Conservation (phyloP, 2,888 invertebrate species). For the Drosophila cyrtoloma region DNA sequence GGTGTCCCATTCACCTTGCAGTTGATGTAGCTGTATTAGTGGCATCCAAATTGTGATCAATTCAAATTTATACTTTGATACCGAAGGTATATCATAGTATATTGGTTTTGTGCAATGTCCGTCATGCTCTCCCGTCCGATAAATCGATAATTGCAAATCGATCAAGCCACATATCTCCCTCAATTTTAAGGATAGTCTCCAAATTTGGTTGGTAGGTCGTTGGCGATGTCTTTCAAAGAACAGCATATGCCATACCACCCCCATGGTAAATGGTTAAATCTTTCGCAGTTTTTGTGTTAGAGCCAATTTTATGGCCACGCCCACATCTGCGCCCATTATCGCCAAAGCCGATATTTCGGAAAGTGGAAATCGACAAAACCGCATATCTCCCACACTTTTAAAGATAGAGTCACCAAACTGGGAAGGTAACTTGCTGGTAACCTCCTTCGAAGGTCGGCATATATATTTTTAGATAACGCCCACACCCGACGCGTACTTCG, state of each 20-base stretch:
- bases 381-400: background rate
- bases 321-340: no score
- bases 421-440: background rate
- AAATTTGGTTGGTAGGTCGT: no score
- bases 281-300: no score
- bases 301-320: no score
- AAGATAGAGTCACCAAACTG: background rate
- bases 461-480: background rate
- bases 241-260: no score
- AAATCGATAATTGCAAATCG: background rate
- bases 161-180: background rate
- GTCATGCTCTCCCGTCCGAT: background rate
- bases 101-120: background rate
- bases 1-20: constrained; percentile 98
- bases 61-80: background rate
- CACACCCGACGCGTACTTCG: background rate
- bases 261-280: no score
- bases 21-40: constrained; percentile 90
- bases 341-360: no score
- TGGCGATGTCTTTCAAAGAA: no score
- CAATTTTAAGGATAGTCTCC: no score
- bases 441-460: background rate
- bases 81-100: background rate
- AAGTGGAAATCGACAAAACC: background rate
- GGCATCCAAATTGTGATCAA: constrained; percentile 1